phyloP scores from a whole-genome alignment of 2,888 invertebrate genomes.

The Pristionchus maxplancki region DNA sequence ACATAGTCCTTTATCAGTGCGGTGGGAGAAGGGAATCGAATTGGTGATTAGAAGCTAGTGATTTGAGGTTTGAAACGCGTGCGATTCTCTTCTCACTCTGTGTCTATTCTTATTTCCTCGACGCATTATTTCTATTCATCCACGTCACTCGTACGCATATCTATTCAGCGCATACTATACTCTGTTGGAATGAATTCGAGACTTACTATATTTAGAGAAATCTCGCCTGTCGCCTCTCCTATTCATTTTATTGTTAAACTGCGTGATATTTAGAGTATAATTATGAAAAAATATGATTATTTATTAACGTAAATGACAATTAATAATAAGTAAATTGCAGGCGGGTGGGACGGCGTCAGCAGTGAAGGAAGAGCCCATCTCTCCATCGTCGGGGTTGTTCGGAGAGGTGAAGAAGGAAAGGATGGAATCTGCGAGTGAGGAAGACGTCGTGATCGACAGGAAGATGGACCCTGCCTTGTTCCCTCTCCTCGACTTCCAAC shows the following conservation, averaged over 20 bases:
- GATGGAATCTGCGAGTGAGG: conserved; percentile 17
- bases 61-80: neutral
- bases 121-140: neutral
- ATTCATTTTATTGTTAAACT: no score
- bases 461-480: neutral
- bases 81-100: neutral
- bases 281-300: no score
- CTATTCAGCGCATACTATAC: no score
- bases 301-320: neutral
- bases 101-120: neutral
- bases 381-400: conserved; percentile 33
- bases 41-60: neutral
- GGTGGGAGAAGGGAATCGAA: neutral
- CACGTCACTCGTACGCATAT: neutral
- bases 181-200: no score
- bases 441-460: neutral
- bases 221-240: no score
- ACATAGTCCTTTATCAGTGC: neutral
- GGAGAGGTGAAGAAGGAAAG: neutral
- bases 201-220: no score
- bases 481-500: neutral
- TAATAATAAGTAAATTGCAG: no score
- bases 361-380: conserved; percentile 35
- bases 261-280: no score
- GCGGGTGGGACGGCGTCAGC: neutral